A percentile compares a stretch with the other conserved stretches of the same genome.
phyloP scores from a whole-genome alignment of 2,888 invertebrate genomes.

The Aspidiotus destructor region DNA sequence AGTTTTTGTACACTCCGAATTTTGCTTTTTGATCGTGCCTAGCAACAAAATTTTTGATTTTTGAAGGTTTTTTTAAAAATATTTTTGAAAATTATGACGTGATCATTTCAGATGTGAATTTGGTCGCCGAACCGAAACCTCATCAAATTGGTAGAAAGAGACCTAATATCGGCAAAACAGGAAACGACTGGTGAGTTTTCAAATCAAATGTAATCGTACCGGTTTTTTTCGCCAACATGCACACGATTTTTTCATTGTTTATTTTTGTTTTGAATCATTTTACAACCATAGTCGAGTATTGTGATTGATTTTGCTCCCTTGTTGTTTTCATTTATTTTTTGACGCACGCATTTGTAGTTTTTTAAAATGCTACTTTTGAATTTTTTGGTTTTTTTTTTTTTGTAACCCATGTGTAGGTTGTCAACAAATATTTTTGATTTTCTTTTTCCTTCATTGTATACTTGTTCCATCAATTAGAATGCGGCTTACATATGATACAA shows the following conservation, averaged over 20 bases:
- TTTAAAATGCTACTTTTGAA: conserved; percentile 13
- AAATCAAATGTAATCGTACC: conserved; percentile 13
- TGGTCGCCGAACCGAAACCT: conserved; percentile 66
- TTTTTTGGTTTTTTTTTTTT: conserved; percentile 18
- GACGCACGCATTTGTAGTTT: conserved; percentile 28
- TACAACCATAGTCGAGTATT: background rate
- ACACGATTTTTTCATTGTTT: conserved; percentile 33
- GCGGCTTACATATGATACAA: too few species aligned
- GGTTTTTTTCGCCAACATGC: conserved; percentile 23
- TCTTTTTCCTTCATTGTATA: background rate
- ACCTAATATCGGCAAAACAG: conserved; percentile 56
- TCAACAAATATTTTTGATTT: background rate
- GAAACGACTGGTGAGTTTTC: conserved; percentile 54
- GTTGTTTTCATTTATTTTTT: conserved; percentile 1
- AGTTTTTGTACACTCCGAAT: background rate
- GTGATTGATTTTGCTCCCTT: conserved; percentile 12
- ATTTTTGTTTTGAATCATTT: conserved; percentile 20
- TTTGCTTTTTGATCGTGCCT: conserved; percentile 25
- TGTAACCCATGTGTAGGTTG: conserved; percentile 4
- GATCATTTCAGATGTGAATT: conserved; percentile 56
- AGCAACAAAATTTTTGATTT: conserved; percentile 20
- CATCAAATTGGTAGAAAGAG: conserved; percentile 59
- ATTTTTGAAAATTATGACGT: conserved; percentile 27
- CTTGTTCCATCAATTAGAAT: background rate
- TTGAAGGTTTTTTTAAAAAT: conserved; percentile 19